Evolutionary conservation across 2,797 vertebrate species (phyloP), one percentile per base, ranked within the genome.

Genomic region (Heteromormyrus szaboi): DNA sequence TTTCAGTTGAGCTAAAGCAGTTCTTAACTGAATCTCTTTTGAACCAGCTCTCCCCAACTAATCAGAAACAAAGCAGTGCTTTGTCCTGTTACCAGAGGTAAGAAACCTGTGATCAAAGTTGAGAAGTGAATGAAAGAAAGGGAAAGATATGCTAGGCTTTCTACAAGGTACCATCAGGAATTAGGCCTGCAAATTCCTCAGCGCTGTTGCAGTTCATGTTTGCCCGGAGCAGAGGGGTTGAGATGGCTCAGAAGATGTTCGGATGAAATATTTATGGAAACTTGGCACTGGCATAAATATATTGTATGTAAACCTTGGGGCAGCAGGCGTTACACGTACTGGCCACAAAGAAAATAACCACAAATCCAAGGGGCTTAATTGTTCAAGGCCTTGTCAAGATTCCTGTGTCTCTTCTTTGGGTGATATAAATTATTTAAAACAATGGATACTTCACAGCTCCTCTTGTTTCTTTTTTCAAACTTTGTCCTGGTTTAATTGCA

Each of bases 231-330:
- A 76, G 59, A 8, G 3, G 59, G 59, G 68, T 54, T 53, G 2
- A 3, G 41, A 53, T 59, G 44, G 25, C 48, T 14, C 54, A 68
- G 81, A 85, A 85, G 81, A 86, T 41, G 3, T 25, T 8, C 2
- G 29, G 19, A 79, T 76, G n/a, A 89, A 86, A 22, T 89, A 79
- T 89, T 76, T 46, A 65, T 79, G 48, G 65, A 89, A 87, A 79
- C 29, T 86, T 72, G 65, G 44, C 81, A 89, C 41, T 2, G 22
- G 51, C 37, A 86, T 87, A 25, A 56, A 76, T 17, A 56, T 22
- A 89, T 22, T 22, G 37, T 6, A 37, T 8, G n/a, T 79, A 17
- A 25, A n/a, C 2, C 59, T 14, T 89, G 29, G 37, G 44, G 48
- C 48, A n/a, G 33, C 48, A 25, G 48, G 44, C 46, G 76, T 46